Percentiles rank a stretch among this genome's conserved stretches.
These are phyloP conservation scores for Sussaba pulchella DNA, from an alignment of 2,888 invertebrate genomes.

Conservation along the genomic window DNA sequence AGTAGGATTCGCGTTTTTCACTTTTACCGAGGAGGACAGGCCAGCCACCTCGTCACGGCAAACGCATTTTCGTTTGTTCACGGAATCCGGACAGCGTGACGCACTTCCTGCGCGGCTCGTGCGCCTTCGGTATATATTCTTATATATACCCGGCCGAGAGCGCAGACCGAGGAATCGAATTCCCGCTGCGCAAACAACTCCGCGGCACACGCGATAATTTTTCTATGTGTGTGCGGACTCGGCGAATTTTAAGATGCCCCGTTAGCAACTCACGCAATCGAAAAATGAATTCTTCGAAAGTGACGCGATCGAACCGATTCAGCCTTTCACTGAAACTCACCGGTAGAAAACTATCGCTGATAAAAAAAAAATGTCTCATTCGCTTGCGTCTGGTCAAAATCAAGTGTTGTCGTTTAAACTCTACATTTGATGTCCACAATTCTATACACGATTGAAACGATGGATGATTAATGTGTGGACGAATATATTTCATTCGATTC, in stretches of 20 bases:
- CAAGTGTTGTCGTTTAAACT: background rate
- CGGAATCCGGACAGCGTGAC: conserved; percentile 65
- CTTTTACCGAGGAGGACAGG: conserved; percentile 36
- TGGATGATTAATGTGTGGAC: no score
- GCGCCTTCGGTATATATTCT: conserved; percentile 21
- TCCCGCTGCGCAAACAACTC: conserved; percentile 55
- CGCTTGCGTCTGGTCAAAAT: background rate
- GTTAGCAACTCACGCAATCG: background rate
- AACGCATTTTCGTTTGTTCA: conserved; percentile 56
- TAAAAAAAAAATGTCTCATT: background rate
- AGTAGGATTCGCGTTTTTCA: conserved; percentile 16
- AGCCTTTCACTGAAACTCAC: background rate
- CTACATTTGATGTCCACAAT: no score
- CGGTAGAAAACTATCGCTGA: no score
- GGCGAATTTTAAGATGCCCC: background rate
- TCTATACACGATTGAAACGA: no score
- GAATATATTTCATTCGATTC: no score
- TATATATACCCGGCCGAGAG: conserved; percentile 7
- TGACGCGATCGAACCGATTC: background rate
- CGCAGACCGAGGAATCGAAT: conserved; percentile 44
- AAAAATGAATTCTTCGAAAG: conserved; percentile 11
- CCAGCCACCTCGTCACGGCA: conserved; percentile 65
- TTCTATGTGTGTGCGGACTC: background rate
- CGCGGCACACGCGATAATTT: conserved; percentile 28
- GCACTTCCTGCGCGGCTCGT: conserved; percentile 64